Evolutionary conservation across 2,797 vertebrate genomes (phyloP).

Genomic region (Pteropus rufus): DNA sequence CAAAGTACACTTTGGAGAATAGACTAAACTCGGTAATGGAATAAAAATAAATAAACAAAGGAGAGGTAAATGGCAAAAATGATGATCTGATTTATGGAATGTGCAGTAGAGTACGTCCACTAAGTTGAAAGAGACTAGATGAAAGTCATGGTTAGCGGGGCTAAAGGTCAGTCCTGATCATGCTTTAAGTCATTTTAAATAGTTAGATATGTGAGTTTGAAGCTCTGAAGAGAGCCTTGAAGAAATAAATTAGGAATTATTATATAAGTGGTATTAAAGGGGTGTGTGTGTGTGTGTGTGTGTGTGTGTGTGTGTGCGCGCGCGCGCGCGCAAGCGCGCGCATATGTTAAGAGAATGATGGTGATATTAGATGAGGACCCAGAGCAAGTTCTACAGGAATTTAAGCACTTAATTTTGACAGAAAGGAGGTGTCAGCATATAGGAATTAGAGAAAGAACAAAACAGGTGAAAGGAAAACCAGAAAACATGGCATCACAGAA

Average conservation of each 20-base stretch:
- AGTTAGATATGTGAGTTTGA: background rate
- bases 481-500: background rate
- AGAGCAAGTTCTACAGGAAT: background rate
- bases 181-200: background rate
- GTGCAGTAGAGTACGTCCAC: background rate
- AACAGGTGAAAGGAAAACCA: background rate
- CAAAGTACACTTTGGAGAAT: background rate
- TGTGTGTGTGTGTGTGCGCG: background rate
- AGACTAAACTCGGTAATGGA: background rate
- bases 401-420: background rate
- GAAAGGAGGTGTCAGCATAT: background rate
- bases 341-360: background rate
- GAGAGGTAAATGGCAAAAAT: background rate
- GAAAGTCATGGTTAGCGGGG: background rate
- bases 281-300: background rate
- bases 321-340: background rate
- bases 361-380: background rate
- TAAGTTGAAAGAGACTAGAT: background rate
- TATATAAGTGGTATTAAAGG: background rate
- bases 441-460: background rate
- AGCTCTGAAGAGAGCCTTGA: background rate
- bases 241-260: background rate
- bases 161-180: background rate
- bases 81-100: background rate
- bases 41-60: background rate